A percentile compares a stretch with the other conserved stretches of the same genome.
These are phyloP conservation scores for Gymnogyps californianus DNA, from an alignment of 2,113 vertebrate genomes.

Conservation along the genomic window DNA sequence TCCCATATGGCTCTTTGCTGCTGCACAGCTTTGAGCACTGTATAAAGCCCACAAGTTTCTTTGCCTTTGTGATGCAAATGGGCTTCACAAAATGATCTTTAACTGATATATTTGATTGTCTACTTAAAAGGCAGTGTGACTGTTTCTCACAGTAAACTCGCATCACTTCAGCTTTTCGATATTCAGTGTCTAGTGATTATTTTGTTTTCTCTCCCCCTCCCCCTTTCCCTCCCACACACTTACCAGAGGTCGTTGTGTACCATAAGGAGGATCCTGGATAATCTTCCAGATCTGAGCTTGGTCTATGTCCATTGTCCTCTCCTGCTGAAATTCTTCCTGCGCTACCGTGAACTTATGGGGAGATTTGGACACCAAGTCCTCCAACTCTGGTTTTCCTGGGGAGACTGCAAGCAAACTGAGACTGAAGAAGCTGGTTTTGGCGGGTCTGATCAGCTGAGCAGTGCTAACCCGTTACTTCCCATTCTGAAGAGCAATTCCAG, in stretches of 20 bases:
- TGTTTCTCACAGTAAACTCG: not conserved
- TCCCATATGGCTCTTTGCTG: constrained; percentile 31
- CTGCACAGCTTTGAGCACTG: constrained; percentile 30
- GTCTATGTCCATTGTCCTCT: constrained; percentile 83
- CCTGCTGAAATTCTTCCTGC: constrained; percentile 84
- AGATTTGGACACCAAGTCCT: constrained; percentile 79
- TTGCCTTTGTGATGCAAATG: constrained; percentile 43
- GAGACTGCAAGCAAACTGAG: constrained; percentile 31
- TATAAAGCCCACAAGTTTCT: constrained; percentile 21
- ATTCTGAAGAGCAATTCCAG: constrained; percentile 79
- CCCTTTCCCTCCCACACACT: not conserved
- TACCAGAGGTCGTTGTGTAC: constrained; percentile 75
- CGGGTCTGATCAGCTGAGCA: not conserved
- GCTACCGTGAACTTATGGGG: constrained; percentile 81
- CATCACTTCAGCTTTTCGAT: not conserved
- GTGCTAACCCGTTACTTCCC: constrained; percentile 66
- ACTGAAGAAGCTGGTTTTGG: not conserved
- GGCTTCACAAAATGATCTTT: constrained; percentile 12
- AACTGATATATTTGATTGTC: constrained; percentile 18
- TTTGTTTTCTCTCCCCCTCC: not conserved
- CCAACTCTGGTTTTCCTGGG: constrained; percentile 83
- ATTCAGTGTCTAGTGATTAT: not conserved
- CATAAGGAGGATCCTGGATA: constrained; percentile 77
- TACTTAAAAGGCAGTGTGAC: constrained; percentile 2
- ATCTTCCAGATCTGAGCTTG: constrained; percentile 71